Evolutionary conservation across 2,113 vertebrate species (phyloP), one percentile per base, ranked within the genome.

Genomic region (Podocnemis expansa): DNA sequence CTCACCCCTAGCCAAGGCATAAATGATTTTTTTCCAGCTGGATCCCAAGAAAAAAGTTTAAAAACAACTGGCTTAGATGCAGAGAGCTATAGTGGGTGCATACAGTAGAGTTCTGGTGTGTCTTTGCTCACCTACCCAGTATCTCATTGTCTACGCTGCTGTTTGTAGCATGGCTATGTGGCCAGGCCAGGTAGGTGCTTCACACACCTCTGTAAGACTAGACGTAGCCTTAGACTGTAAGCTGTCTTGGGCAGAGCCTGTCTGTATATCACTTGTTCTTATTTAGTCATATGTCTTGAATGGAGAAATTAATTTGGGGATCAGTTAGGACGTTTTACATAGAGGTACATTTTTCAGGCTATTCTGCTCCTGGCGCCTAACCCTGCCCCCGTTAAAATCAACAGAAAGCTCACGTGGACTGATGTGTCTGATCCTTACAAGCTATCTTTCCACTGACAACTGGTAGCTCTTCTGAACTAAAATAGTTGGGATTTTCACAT

Each of bases 251-350:
- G 27, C 56, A 58, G 55, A 24, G 55, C 24, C 25, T 10, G 5
- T 41, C 76, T 78, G 47, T 47, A 78, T 9, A 29, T 6, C 49
- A 2, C 22, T 80, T 3, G 0, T 7, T 34, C 55, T 78, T 34
- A 49, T 47, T 24, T 10, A 1, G 0, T 41, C 41, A 5, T 31
- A 58, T 9, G 73, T 27, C 78, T 75, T 14, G 1, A 67, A 88
- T 31, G 56, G 56, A 38, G 47, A 38, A 56, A 21, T 0, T 10
- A 17, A 81, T 60, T 43, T 78, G 0, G 34, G 41, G 76, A 5
- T 2, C 60, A 8, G 0, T 0, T 3, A 3, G 76, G 67, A 17
- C 38, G n/a, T 9, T 38, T 70, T 38, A 22, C 67, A 70, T 11
- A 70, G 67, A 38, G 67, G 22, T 10, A 9, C 7, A 70, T 0